Evolutionary conservation across 2,888 invertebrate species (phyloP).

Genomic region (Aspidiotus rigidus): DNA sequence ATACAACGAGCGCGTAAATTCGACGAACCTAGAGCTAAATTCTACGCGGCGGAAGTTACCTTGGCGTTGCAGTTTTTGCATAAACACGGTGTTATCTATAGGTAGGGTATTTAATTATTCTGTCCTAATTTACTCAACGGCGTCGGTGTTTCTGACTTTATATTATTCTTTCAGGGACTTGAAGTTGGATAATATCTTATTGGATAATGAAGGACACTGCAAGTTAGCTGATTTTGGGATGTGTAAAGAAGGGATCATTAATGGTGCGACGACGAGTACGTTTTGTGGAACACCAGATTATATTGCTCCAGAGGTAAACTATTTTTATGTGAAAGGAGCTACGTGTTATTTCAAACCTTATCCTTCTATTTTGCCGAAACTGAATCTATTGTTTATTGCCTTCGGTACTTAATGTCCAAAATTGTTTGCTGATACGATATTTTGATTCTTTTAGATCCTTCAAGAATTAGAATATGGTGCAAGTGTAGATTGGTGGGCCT

Average conservation of each 20-base stretch:
- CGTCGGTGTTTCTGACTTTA: background rate
- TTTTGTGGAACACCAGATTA: slow-evolving; percentile 99
- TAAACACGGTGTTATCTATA: slow-evolving; percentile 90
- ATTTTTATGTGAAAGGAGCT: background rate
- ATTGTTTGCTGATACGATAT: slow-evolving; percentile 1
- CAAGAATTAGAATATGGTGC: slow-evolving; percentile 87
- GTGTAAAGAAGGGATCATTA: slow-evolving; percentile 95
- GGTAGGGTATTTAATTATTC: slow-evolving; percentile 43
- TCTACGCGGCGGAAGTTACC: slow-evolving; percentile 98
- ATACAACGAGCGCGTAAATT: slow-evolving; percentile 97
- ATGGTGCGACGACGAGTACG: slow-evolving; percentile 83
- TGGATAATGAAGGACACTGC: slow-evolving; percentile 92
- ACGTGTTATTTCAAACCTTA: background rate
- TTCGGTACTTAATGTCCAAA: background rate
- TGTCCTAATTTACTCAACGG: background rate
- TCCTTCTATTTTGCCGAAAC: background rate
- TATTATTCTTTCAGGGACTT: slow-evolving; percentile 63
- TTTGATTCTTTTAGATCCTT: slow-evolving; percentile 53
- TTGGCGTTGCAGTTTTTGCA: slow-evolving; percentile 95
- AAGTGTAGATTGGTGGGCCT: slow-evolving; percentile 92
- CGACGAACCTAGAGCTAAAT: slow-evolving; percentile 87
- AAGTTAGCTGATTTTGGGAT: slow-evolving; percentile 93
- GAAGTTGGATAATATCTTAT: slow-evolving; percentile 94
- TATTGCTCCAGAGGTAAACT: slow-evolving; percentile 81
- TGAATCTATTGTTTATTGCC: background rate